These are phyloP conservation scores for Cossypha dichroa DNA, from an alignment of 2,797 vertebrate genomes.

Conservation along the genomic window DNA sequence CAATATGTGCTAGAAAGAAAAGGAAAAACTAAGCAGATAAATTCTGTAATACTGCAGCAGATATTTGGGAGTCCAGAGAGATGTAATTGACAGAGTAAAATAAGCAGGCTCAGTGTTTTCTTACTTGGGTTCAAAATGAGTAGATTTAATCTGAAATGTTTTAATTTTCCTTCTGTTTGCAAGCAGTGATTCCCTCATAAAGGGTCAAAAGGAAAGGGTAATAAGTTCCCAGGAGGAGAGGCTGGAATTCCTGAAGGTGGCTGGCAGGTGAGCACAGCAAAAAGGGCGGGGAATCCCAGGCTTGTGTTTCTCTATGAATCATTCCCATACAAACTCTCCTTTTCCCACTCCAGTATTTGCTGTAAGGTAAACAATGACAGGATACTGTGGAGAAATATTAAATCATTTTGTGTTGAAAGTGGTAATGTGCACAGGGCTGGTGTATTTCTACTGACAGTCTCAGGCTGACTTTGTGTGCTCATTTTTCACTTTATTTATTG, in stretches of 20 bases:
- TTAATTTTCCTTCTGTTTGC: background rate
- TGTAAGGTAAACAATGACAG: constrained; percentile 6
- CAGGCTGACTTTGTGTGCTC: background rate
- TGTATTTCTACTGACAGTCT: constrained; percentile 9
- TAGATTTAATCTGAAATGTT: constrained; percentile 10
- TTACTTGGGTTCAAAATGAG: constrained; percentile 21
- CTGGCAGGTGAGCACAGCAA: background rate
- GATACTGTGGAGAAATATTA: constrained; percentile 25
- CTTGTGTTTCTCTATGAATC: background rate
- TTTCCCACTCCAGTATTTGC: background rate
- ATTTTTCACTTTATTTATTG: constrained; percentile 49
- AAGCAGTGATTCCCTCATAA: background rate
- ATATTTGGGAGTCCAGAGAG: background rate
- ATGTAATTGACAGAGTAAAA: background rate
- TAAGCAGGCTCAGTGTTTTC: background rate
- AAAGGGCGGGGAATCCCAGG: background rate
- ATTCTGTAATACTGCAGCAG: background rate
- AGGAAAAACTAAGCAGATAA: background rate
- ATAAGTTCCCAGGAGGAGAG: background rate
- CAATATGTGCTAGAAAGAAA: background rate
- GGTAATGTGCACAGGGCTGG: background rate
- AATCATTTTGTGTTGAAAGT: constrained; percentile 7
- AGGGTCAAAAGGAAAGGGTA: background rate
- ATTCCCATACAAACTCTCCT: background rate
- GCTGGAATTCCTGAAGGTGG: background rate